These are phyloP conservation scores for Syngnathus rostellatus DNA, from an alignment of 2,797 vertebrate species.

Conservation along the genomic window DNA sequence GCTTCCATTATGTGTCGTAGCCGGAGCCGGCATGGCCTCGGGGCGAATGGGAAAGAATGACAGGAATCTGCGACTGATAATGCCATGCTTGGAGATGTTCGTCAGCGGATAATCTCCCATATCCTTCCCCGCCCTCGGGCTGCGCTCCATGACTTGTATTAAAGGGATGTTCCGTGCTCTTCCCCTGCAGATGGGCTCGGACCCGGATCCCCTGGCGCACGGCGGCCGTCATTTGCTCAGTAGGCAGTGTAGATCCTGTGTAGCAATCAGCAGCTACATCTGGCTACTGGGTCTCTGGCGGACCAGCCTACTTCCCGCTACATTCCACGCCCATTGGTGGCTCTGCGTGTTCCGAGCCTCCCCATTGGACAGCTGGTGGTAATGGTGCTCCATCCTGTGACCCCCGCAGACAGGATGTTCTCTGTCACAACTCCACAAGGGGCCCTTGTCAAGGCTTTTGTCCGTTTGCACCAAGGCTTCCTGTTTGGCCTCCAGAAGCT, in stretches of 20 bases:
- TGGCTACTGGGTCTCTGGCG: constrained; percentile 99
- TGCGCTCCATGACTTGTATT: constrained; percentile 5
- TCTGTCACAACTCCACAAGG: constrained; percentile 58
- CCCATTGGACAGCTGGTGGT: constrained; percentile 23
- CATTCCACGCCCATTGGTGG: constrained; percentile 28
- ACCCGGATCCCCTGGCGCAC: background rate
- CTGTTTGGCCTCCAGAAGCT: background rate
- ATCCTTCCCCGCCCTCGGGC: constrained; percentile 54
- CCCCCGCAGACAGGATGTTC: constrained; percentile 59
- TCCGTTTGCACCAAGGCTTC: constrained; percentile 15
- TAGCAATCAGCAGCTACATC: constrained; percentile 99
- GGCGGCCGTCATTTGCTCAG: constrained; percentile 88
- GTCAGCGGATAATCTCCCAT: constrained; percentile 61
- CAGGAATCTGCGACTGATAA: constrained; percentile 67
- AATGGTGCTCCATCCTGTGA: constrained; percentile 58
- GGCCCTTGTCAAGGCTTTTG: constrained; percentile 50
- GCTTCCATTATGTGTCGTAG: constrained; percentile 22
- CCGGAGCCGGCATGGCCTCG: constrained; percentile 34
- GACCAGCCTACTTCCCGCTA: constrained; percentile 62
- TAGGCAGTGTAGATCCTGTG: constrained; percentile 99
- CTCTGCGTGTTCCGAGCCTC: constrained; percentile 40
- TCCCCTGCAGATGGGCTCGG: background rate
- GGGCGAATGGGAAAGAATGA: constrained; percentile 69
- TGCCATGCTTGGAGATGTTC: constrained; percentile 59
- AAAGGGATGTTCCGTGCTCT: background rate